A percentile compares a stretch with the other conserved stretches of the same genome.
phyloP scores from a whole-genome alignment of 2,113 vertebrate species.

The Planiliza haematocheilus region DNA sequence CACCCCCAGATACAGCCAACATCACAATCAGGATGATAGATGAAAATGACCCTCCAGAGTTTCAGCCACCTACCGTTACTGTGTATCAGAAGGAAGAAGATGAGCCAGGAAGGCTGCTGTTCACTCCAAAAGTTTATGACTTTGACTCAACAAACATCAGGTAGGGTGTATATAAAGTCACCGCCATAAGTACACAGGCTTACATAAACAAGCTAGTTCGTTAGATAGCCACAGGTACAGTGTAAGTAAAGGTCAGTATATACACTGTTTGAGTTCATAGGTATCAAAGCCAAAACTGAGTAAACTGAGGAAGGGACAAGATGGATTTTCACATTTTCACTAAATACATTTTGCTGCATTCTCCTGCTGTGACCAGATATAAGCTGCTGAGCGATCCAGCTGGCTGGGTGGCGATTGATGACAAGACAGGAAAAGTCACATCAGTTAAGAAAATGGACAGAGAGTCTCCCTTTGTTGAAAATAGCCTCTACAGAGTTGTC shows the following conservation, averaged over 20 bases:
- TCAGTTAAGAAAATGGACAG: slow-evolving; percentile 79
- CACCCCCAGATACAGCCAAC: not conserved
- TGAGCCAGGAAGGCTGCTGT: slow-evolving; percentile 74
- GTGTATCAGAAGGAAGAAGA: slow-evolving; percentile 75
- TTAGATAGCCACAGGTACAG: no score
- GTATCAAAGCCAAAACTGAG: no score
- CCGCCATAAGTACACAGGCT: no score
- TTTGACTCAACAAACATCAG: slow-evolving; percentile 67
- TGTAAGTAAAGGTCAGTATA: no score
- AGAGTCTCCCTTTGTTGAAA: slow-evolving; percentile 81
- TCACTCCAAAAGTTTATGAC: slow-evolving; percentile 69
- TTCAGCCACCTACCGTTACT: not conserved
- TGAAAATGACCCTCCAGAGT: slow-evolving; percentile 79
- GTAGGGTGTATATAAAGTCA: slow-evolving; percentile 39
- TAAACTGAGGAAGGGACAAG: no score
- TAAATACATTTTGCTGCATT: not conserved
- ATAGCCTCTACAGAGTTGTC: slow-evolving; percentile 77
- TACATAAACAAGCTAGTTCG: no score
- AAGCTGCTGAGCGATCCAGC: slow-evolving; percentile 77
- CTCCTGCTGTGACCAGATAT: slow-evolving; percentile 72
- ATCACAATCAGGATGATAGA: slow-evolving; percentile 75
- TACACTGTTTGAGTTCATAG: no score
- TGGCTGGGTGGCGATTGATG: slow-evolving; percentile 81
- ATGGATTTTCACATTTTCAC: no score
- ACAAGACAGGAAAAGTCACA: slow-evolving; percentile 79